phyloP scores from a whole-genome alignment of 1,140 invertebrate genomes.

The Drosophila suzukii region DNA sequence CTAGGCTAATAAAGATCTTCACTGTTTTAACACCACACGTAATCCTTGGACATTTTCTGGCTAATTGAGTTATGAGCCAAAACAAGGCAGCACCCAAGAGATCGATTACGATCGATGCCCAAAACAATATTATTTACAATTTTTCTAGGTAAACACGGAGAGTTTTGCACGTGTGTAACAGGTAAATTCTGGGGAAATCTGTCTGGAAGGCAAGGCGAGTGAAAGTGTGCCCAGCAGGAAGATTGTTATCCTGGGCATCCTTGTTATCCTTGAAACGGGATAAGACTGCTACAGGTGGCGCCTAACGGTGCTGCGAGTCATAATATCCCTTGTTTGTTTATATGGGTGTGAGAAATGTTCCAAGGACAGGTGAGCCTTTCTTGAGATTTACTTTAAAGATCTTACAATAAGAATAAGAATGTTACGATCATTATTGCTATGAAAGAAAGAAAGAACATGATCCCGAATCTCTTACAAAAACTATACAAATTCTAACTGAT shows the following conservation, averaged over 20 bases:
- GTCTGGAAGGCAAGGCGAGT: slow-evolving; percentile 29
- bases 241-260: slow-evolving; percentile 26
- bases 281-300: slow-evolving; percentile 30
- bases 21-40: slow-evolving; percentile 36
- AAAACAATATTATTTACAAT: slow-evolving; percentile 56
- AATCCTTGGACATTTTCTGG: slow-evolving; percentile 41
- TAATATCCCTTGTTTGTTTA: slow-evolving; percentile 13
- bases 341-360: slow-evolving; percentile 13
- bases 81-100: slow-evolving; percentile 57
- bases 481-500: no score
- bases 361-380: neutral
- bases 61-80: slow-evolving; percentile 78
- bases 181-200: slow-evolving; percentile 53
- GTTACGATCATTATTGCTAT: neutral
- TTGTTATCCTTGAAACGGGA: slow-evolving; percentile 30
- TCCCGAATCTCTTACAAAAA: no score
- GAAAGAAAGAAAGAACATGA: neutral
- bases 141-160: slow-evolving; percentile 39
- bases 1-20: slow-evolving; percentile 58
- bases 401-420: neutral
- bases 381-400: neutral
- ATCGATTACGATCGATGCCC: slow-evolving; percentile 66
- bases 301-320: slow-evolving; percentile 30
- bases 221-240: slow-evolving; percentile 60
- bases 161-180: slow-evolving; percentile 57